These are phyloP conservation scores for Heliconius congener DNA, from an alignment of 1,140 invertebrate species.

Conservation along the genomic window DNA sequence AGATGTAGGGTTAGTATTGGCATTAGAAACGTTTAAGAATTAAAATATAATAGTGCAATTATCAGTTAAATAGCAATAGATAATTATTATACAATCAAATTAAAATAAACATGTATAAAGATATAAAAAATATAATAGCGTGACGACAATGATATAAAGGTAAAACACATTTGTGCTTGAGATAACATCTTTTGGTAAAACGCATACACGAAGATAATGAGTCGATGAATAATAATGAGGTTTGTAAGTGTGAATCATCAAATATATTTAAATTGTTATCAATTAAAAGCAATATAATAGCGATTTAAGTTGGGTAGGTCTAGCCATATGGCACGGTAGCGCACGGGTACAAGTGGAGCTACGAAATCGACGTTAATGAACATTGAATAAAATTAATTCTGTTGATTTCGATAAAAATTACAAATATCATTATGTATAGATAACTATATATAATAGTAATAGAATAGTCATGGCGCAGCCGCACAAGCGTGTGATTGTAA, in stretches of 20 bases:
- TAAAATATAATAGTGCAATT: background rate
- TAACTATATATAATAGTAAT: too few species aligned
- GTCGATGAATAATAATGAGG: slow-evolving; percentile 79
- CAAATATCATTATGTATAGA: too few species aligned
- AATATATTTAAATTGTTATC: slow-evolving; percentile 82
- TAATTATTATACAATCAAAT: background rate
- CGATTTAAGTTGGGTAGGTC: slow-evolving; percentile 73
- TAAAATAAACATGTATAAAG: slow-evolving; percentile 9
- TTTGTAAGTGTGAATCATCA: slow-evolving; percentile 80
- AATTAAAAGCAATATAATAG: slow-evolving; percentile 82
- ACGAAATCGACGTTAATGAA: slow-evolving; percentile 30
- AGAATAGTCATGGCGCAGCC: too few species aligned
- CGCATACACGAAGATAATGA: slow-evolving; percentile 74
- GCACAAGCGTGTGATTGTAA: too few species aligned
- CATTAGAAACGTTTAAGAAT: background rate
- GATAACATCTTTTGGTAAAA: slow-evolving; percentile 73
- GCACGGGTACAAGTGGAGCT: slow-evolving; percentile 58
- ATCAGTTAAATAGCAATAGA: background rate
- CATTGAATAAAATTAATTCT: background rate
- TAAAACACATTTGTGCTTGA: slow-evolving; percentile 74
- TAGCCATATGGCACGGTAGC: slow-evolving; percentile 66
- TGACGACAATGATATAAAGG: slow-evolving; percentile 70
- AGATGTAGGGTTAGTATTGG: background rate
- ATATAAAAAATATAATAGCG: slow-evolving; percentile 55
- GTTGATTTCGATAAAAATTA: too few species aligned